A percentile compares a stretch with the other conserved stretches of the same genome.
Conservation (phyloP, 2,113 vertebrate genomes). For the Nothocercus nigrocapillus region DNA sequence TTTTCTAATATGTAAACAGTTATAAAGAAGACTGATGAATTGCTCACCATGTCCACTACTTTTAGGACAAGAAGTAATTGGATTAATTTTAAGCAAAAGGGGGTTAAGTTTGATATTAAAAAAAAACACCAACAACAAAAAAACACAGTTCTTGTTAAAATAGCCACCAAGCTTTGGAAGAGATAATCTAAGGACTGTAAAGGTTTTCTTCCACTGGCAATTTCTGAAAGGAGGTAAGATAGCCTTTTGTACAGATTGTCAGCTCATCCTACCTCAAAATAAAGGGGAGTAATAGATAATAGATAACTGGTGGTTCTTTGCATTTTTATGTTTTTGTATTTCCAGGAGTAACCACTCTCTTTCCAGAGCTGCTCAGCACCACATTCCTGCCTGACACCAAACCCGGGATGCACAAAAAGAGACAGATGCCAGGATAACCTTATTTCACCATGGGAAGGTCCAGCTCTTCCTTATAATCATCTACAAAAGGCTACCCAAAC, state of each 20-base stretch:
- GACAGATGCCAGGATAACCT: neutral
- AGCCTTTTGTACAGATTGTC: neutral
- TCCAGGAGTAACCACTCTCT: neutral
- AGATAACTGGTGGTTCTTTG: neutral
- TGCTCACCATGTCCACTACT: neutral
- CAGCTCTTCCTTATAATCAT: neutral
- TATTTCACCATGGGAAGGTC: neutral
- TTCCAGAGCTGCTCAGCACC: neutral
- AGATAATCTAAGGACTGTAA: neutral
- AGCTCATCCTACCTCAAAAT: neutral
- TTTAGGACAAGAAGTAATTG: neutral
- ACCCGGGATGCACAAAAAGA: neutral
- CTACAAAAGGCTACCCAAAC: neutral
- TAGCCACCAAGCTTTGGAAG: neutral
- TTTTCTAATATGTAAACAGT: neutral
- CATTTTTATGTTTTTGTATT: neutral
- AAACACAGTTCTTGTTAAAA: neutral
- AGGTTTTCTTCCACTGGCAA: neutral
- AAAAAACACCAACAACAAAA: neutral
- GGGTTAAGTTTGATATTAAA: rapidly evolving
- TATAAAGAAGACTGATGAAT: neutral
- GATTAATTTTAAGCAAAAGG: neutral
- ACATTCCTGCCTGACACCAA: neutral
- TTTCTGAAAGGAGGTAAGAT: neutral
- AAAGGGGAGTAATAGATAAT: neutral